Evolutionary conservation across 2,797 vertebrate genomes (phyloP).

Genomic region (Podargus strigoides): DNA sequence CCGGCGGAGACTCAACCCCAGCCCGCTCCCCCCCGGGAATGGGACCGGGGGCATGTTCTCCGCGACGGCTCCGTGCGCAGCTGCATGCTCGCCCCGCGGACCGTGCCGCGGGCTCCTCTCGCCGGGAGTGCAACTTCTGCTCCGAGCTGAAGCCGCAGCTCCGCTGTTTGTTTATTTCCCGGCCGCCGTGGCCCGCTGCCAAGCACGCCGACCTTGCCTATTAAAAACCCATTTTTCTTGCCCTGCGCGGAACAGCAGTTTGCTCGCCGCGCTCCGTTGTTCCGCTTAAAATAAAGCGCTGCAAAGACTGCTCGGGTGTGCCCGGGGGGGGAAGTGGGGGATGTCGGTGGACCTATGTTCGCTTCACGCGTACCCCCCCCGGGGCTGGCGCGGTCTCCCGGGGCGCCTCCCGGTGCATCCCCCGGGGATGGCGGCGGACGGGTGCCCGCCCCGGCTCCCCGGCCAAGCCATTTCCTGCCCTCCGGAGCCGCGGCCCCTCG

Average conservation of each 20-base stretch:
- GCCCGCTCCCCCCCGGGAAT: too few species aligned
- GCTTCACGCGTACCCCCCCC: neutral
- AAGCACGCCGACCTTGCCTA: constrained; percentile 46
- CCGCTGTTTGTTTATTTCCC: constrained; percentile 45
- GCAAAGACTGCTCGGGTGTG: neutral
- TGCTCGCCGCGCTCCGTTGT: constrained; percentile 4
- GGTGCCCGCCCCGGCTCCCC: neutral
- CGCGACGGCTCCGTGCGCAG: neutral
- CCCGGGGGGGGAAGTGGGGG: neutral
- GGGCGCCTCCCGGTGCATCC: neutral
- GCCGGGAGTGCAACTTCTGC: constrained; percentile 2
- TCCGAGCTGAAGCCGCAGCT: neutral
- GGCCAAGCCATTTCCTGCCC: constrained; percentile 35
- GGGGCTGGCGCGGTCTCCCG: neutral
- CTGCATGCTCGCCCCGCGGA: neutral
- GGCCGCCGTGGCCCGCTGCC: constrained; percentile 41
- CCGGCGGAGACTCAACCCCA: too few species aligned
- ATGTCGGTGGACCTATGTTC: neutral
- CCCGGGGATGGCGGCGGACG: neutral
- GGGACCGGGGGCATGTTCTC: too few species aligned
- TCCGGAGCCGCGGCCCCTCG: neutral
- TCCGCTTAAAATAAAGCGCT: constrained; percentile 26
- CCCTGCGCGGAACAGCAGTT: constrained; percentile 33
- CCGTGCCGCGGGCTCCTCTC: neutral
- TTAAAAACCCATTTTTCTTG: constrained; percentile 50